Conservation (phyloP, 2,113 vertebrate genomes). For the Alouatta palliata region DNA sequence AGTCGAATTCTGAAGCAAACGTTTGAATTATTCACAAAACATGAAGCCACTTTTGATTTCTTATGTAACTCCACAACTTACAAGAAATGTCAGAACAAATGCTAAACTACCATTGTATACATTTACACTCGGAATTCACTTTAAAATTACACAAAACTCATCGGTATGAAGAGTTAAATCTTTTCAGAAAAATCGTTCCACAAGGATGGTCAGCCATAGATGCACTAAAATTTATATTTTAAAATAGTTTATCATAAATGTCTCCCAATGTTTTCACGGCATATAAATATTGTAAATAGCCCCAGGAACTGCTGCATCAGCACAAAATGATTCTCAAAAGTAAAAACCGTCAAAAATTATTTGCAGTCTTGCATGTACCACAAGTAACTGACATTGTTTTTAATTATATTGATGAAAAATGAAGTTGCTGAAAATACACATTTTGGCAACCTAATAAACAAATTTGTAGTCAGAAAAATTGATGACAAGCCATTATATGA, state of each 20-base stretch:
- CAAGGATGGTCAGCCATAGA: no score
- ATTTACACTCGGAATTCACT: not conserved
- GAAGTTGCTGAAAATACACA: not conserved
- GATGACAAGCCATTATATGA: not conserved
- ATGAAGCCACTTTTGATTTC: not conserved
- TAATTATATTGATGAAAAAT: not conserved
- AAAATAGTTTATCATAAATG: not conserved
- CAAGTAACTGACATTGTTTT: not conserved
- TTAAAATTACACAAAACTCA: not conserved
- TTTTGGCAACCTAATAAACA: not conserved
- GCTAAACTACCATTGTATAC: rapidly evolving
- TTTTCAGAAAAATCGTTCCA: not conserved
- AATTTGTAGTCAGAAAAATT: not conserved
- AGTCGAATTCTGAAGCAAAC: not conserved
- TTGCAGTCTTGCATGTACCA: not conserved
- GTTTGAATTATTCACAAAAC: rapidly evolving
- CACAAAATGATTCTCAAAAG: not conserved
- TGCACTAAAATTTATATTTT: not conserved
- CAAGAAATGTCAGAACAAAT: no score
- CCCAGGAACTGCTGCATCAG: rapidly evolving
- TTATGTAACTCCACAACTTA: rapidly evolving
- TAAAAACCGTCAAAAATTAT: not conserved
- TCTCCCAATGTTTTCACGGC: rapidly evolving
- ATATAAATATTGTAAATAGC: not conserved
- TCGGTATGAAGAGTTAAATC: not conserved